Evolutionary conservation across 2,888 invertebrate genomes (phyloP).

Genomic region (Nipponacmea schrenckii): DNA sequence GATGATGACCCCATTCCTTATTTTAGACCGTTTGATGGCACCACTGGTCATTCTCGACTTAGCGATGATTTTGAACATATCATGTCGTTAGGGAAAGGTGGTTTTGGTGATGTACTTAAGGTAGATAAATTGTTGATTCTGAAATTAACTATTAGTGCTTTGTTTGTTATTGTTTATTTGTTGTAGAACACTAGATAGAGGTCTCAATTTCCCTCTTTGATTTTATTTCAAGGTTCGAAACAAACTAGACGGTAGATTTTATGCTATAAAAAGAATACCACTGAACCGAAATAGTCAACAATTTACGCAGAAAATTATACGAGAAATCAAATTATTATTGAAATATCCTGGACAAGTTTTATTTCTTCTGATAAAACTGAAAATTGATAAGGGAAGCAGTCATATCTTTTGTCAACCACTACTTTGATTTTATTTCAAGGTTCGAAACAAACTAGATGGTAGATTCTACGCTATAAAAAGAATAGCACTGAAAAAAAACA

Average conservation of each 20-base stretch:
- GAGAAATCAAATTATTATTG: slow-evolving; percentile 98
- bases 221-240: slow-evolving; percentile 79
- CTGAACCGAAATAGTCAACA: slow-evolving; percentile 85
- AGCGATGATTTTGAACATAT: slow-evolving; percentile 73
- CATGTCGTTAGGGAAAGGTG: slow-evolving; percentile 89
- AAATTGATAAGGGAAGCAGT: no score
- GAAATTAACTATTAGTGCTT: no score
- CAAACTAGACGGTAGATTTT: slow-evolving; percentile 89
- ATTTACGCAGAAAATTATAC: slow-evolving; percentile 88
- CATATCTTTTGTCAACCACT: no score
- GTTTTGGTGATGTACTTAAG: slow-evolving; percentile 95
- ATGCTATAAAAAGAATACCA: slow-evolving; percentile 93
- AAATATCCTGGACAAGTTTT: no score
- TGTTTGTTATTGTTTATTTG: background rate
- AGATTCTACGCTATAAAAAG: slow-evolving; percentile 94
- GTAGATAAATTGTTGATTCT: slow-evolving; percentile 69
- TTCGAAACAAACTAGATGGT: slow-evolving; percentile 91
- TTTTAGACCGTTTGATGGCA: slow-evolving; percentile 47
- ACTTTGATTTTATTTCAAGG: slow-evolving; percentile 72
- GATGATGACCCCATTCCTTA: slow-evolving; percentile 44
- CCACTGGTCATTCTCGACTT: slow-evolving; percentile 73
- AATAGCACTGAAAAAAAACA: slow-evolving; percentile 86
- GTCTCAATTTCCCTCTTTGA: no score
- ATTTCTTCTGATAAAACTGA: no score
- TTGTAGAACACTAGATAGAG: no score